Base-by-base conservation (phyloP, 2,797 vertebrate species). In the Aeoliscus strigatus region DNA sequence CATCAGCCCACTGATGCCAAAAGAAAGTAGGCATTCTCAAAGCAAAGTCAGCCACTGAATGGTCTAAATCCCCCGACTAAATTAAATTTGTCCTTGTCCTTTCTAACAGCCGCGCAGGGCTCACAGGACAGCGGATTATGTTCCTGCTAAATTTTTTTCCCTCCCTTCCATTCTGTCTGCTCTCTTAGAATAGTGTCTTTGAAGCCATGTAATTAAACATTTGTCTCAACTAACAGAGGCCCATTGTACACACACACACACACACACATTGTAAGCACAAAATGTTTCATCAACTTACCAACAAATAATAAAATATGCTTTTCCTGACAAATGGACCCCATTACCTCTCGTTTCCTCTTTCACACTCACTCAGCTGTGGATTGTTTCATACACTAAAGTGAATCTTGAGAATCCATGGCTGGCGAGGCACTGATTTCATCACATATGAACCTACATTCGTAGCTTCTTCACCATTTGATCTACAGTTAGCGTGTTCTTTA, bases 41-140 rank as follows among this genome's bases (percentile, higher is more conserved):
- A 70, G 68, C 56, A 75, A 70, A 82, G 66, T 66, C 64, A 70
- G 48, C 27, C 33, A 17, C 27, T 67, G 66, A 77, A 73, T 67
- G 66, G 58, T 47, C 51, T 75, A 72, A 80, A 75, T 81, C 74
- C 70, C 57, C 37, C 1, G 60, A 70, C 62, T 70, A 77, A 81
- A 83, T 77, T 77, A 73, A 78, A 78, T 80, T 65, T 81, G 76
- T 79, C 80, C 63, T 76, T 73, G 62, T 51, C 70, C 57, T 50
- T 66, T 78, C 51, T 77, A 73, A 75, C 70, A 78, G 27, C 42
- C 39, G 28, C 56, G 52, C 31, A 46, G 57, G 56, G 62, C 68
- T 68, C 64, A 63, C 64, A 57, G 46, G 60, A 75, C 70, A 54
- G 66, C 29, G 53, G 72, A 77, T 83, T 78, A 76, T 70, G 44